These are phyloP conservation scores for Enteromius viviparus DNA, from an alignment of 2,797 vertebrate species.

Conservation along the genomic window DNA sequence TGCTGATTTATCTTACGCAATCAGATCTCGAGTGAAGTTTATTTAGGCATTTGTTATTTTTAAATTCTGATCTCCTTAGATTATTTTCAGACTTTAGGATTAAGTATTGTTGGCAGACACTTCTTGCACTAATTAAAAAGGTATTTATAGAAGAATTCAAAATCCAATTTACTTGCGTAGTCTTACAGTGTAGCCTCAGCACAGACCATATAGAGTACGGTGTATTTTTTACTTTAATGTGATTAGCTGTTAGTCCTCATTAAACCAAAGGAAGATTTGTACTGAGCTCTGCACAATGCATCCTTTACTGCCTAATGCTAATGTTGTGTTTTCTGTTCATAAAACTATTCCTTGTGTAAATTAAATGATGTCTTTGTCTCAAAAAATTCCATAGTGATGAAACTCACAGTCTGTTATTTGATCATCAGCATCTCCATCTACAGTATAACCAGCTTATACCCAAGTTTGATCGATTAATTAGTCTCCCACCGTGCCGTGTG, in stretches of 20 bases:
- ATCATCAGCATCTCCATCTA: neutral
- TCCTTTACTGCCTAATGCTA: neutral
- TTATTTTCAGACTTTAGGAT: conserved; percentile 22
- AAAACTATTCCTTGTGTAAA: neutral
- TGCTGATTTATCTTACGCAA: neutral
- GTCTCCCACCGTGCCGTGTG: conserved; percentile 46
- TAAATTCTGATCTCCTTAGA: neutral
- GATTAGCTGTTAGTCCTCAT: conserved; percentile 72
- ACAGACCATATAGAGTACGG: neutral
- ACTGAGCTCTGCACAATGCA: neutral
- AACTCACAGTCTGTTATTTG: neutral
- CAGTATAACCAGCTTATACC: conserved; percentile 22
- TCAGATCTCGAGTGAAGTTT: neutral
- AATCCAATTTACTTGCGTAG: conserved; percentile 28
- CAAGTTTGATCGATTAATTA: conserved; percentile 47
- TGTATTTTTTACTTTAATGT: conserved; percentile 66
- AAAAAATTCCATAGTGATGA: neutral
- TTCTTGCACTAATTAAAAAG: conserved; percentile 11
- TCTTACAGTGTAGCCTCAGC: neutral
- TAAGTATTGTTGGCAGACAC: conserved; percentile 14
- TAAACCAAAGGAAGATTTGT: conserved; percentile 33
- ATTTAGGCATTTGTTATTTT: conserved; percentile 6
- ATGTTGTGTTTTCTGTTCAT: neutral
- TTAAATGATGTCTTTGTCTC: neutral
- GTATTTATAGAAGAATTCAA: conserved; percentile 22